These are phyloP conservation scores for Gallinago undulata DNA, from an alignment of 2,113 vertebrate species.

Conservation along the genomic window DNA sequence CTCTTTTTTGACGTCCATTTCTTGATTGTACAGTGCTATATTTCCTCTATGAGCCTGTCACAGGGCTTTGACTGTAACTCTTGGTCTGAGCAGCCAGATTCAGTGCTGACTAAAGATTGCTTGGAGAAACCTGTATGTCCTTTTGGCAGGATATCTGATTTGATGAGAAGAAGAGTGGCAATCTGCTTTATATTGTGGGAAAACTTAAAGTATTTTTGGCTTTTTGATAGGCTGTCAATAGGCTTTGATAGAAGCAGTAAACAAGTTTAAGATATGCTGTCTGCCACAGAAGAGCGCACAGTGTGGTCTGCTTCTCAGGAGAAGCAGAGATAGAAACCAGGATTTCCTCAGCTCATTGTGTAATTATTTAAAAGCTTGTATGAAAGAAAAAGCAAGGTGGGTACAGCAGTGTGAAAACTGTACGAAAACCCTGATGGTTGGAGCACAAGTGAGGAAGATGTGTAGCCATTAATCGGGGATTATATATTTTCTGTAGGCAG, in stretches of 20 bases:
- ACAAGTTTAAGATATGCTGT: background rate
- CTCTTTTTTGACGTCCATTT: background rate
- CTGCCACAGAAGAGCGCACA: background rate
- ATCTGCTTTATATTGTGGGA: background rate
- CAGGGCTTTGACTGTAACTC: background rate
- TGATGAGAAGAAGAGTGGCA: background rate
- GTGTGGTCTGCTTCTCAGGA: background rate
- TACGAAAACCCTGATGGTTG: background rate
- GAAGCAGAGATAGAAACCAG: background rate
- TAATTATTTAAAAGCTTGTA: background rate
- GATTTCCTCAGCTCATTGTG: background rate
- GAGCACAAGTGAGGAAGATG: background rate
- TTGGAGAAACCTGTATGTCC: background rate
- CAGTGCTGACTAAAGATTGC: background rate
- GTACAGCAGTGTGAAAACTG: background rate
- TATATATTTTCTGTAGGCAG: background rate
- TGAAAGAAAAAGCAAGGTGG: background rate
- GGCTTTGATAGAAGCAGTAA: background rate
- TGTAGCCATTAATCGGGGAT: background rate
- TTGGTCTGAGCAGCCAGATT: background rate
- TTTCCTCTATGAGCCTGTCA: background rate
- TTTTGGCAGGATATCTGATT: background rate
- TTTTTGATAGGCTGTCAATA: background rate
- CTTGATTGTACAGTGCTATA: background rate
- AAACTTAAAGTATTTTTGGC: background rate